Evolutionary conservation across 2,113 vertebrate species (phyloP).

Genomic region (Albula goreensis): DNA sequence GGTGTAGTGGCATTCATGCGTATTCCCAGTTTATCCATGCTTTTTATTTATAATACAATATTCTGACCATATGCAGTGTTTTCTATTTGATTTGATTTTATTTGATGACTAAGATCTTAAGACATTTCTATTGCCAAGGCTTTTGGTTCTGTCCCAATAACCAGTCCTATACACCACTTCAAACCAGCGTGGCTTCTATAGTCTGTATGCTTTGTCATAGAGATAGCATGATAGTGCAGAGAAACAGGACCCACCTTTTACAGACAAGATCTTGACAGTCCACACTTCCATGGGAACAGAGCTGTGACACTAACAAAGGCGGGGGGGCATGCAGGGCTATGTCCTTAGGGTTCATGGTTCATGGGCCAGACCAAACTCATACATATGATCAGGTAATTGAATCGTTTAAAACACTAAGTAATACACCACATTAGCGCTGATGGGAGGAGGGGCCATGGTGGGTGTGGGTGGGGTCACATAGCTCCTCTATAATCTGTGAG

Average conservation of each 20-base stretch:
- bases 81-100: background rate
- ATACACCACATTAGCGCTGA: background rate
- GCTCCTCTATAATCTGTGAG: background rate
- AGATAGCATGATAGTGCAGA: background rate
- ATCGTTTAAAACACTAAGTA: background rate
- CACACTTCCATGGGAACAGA: background rate
- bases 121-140: background rate
- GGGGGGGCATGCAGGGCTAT: background rate
- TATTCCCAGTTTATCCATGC: background rate
- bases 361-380: background rate
- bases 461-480: background rate
- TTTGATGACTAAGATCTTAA: too few relatives aligned
- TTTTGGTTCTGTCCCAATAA: background rate
- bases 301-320: background rate
- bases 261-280: background rate
- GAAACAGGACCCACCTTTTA: background rate
- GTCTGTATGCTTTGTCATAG: background rate
- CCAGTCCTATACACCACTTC: background rate
- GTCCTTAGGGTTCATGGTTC: slow-evolving; percentile 15
- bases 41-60: background rate
- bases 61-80: background rate
- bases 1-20: background rate
- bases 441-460: background rate
- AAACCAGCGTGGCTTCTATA: background rate
- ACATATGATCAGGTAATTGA: slow-evolving; percentile 14